These are phyloP conservation scores for Bilobella aurantiaca DNA, from an alignment of 1,140 invertebrate genomes.

Conservation along the genomic window DNA sequence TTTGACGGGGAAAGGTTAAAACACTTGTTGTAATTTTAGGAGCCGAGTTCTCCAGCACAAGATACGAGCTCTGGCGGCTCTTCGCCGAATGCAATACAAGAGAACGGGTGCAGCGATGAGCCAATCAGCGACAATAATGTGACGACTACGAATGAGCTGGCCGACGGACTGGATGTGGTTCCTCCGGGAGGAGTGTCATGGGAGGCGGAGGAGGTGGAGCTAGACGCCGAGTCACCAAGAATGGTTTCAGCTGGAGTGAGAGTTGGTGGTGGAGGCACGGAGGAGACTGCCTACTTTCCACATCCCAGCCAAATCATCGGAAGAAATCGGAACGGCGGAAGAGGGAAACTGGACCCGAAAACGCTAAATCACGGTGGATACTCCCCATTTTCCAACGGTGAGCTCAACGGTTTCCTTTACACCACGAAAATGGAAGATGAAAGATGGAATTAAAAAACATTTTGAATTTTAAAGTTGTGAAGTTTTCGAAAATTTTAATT, in stretches of 20 bases:
- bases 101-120: constrained; percentile 39
- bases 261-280: constrained; percentile 21
- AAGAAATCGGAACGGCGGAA: not conserved
- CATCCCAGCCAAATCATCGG: not conserved
- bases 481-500: not conserved
- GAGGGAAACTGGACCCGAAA: too few relatives aligned
- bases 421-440: too few relatives aligned
- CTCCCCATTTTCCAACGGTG: not conserved
- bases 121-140: constrained; percentile 48
- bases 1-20: not conserved
- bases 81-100: constrained; percentile 40
- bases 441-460: not conserved
- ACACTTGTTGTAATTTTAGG: constrained; percentile 38
- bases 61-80: constrained; percentile 52
- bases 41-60: constrained; percentile 53
- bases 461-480: not conserved
- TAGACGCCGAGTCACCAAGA: constrained; percentile 33
- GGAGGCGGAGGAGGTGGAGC: constrained; percentile 56
- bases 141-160: constrained; percentile 42
- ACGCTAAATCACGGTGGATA: too few relatives aligned
- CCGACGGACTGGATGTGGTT: constrained; percentile 35
- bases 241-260: constrained; percentile 22
- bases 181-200: constrained; percentile 44
- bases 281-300: not conserved
- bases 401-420: not conserved